Percentiles rank a stretch among this genome's conserved stretches.
Evolutionary conservation across 2,888 invertebrate species (phyloP).

Genomic region (Syritta pipiens): DNA sequence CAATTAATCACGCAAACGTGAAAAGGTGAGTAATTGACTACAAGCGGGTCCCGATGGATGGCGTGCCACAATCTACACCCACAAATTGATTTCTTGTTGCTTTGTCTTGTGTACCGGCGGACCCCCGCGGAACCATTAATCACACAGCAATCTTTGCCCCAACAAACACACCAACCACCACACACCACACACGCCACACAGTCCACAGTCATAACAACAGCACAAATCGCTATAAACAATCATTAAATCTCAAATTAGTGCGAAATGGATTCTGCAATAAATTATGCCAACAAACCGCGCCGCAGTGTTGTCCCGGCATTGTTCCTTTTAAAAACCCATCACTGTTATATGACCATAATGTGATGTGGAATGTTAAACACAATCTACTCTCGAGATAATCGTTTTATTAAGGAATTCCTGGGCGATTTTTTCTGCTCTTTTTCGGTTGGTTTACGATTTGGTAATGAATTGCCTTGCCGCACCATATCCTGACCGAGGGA

Average conservation of each 20-base stretch:
- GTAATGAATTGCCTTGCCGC: slow-evolving; percentile 32
- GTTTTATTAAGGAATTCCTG: slow-evolving; percentile 63
- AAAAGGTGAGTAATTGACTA: slow-evolving; percentile 69
- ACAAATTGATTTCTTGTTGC: slow-evolving; percentile 60
- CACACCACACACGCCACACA: no score
- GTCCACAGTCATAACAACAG: slow-evolving; percentile 59
- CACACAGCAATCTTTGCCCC: slow-evolving; percentile 57
- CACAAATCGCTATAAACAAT: slow-evolving; percentile 43
- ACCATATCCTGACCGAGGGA: slow-evolving; percentile 18
- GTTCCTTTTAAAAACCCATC: slow-evolving; percentile 54
- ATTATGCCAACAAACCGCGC: slow-evolving; percentile 62
- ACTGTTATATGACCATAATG: slow-evolving; percentile 55
- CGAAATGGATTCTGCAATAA: slow-evolving; percentile 67
- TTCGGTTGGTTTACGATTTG: slow-evolving; percentile 44
- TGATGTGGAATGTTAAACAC: slow-evolving; percentile 55
- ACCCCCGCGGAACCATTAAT: slow-evolving; percentile 57
- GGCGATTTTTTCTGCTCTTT: background rate
- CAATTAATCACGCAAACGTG: slow-evolving; percentile 64
- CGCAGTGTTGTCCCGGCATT: slow-evolving; percentile 25
- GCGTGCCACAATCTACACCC: slow-evolving; percentile 68
- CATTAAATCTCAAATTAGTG: slow-evolving; percentile 67
- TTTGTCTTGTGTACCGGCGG: slow-evolving; percentile 16
- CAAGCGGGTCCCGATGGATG: slow-evolving; percentile 57
- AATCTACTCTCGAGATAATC: slow-evolving; percentile 54
- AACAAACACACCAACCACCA: no score